phyloP scores from a whole-genome alignment of 1,140 invertebrate species.

The Megalopta genalis region DNA sequence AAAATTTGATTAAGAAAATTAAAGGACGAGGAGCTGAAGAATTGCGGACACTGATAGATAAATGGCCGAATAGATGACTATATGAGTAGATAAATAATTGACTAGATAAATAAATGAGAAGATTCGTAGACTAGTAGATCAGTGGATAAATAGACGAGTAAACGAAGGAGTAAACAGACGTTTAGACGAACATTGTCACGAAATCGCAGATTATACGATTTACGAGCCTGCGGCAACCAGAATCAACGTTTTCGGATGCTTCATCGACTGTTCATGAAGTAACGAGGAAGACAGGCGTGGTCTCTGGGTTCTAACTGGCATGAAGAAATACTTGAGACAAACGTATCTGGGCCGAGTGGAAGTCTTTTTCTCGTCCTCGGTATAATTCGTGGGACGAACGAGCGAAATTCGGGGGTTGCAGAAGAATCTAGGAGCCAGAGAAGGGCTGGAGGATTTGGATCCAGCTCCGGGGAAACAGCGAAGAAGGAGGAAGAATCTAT shows the following conservation, averaged over 20 bases:
- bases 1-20: too few species aligned
- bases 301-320: neutral
- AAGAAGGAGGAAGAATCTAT: conserved; percentile 71
- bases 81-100: too few species aligned
- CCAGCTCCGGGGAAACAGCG: conserved; percentile 32
- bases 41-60: too few species aligned
- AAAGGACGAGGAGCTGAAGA: too few species aligned
- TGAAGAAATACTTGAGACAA: conserved; percentile 10
- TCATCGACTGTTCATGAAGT: neutral
- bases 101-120: too few species aligned
- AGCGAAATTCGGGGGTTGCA: neutral
- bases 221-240: too few species aligned
- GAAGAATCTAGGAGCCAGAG: neutral
- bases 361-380: neutral
- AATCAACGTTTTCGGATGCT: neutral
- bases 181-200: too few species aligned
- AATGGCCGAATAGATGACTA: too few species aligned
- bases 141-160: too few species aligned
- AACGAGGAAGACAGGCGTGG: neutral
- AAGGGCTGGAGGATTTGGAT: conserved; percentile 24
- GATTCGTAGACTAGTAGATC: too few species aligned
- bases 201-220: neutral
- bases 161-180: too few species aligned
- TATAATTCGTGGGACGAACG: neutral
- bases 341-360: conserved; percentile 5